Evolutionary conservation across 2,888 invertebrate genomes (phyloP).

Genomic region (Biston stratarius): DNA sequence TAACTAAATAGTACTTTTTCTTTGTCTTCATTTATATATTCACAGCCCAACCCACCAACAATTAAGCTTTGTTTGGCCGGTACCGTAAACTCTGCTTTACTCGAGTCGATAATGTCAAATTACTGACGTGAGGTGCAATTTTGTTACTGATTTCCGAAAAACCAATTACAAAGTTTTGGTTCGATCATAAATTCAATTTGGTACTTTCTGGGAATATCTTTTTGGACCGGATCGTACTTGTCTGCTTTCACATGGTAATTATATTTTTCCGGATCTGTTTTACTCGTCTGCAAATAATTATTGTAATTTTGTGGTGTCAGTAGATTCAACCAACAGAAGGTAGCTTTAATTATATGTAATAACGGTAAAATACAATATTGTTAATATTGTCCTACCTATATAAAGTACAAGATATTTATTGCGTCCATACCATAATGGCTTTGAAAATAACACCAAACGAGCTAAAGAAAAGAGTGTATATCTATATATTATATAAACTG

Average conservation of each 20-base stretch:
- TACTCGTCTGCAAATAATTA: conserved; percentile 26
- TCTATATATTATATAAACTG: too few species aligned
- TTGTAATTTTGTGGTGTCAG: conserved; percentile 23
- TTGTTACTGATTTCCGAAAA: conserved; percentile 52
- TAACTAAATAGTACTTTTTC: not conserved
- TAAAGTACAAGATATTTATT: too few species aligned
- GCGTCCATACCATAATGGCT: too few species aligned
- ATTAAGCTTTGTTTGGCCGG: conserved; percentile 35
- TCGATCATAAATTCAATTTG: conserved; percentile 58
- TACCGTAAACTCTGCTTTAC: conserved; percentile 36
- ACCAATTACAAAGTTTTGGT: conserved; percentile 54
- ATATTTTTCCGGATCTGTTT: conserved; percentile 8
- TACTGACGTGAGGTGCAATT: conserved; percentile 41
- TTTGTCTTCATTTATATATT: not conserved
- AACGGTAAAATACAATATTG: not conserved
- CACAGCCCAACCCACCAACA: conserved; percentile 1
- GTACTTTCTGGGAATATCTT: conserved; percentile 50
- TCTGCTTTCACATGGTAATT: conserved; percentile 35
- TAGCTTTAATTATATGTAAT: not conserved
- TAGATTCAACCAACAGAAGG: not conserved
- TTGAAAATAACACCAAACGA: too few species aligned
- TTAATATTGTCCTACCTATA: not conserved
- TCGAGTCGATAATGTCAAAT: conserved; percentile 41
- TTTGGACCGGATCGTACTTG: conserved; percentile 35
- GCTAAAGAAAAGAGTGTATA: too few species aligned